Percentiles rank a stretch among this genome's conserved stretches.
Evolutionary conservation across 2,797 vertebrate genomes (phyloP).

Genomic region (Poecilia velifera): DNA sequence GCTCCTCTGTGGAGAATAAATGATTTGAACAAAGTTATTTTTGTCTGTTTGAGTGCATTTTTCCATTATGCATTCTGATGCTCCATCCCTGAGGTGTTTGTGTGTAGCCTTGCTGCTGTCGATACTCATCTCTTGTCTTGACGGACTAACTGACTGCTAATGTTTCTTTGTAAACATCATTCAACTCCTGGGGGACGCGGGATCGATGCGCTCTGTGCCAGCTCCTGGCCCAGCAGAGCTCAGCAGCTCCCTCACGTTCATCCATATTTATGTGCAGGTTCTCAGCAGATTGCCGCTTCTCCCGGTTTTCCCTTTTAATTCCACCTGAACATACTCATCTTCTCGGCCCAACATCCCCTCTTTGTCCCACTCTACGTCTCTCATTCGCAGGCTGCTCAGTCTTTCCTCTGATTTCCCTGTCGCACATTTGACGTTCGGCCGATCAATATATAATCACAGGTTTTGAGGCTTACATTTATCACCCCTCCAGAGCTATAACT

Average conservation of each 20-base stretch:
- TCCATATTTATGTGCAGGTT: constrained; percentile 72
- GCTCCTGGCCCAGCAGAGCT: constrained; percentile 29
- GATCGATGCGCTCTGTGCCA: constrained; percentile 65
- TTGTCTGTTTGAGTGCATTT: constrained; percentile 16
- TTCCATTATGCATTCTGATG: constrained; percentile 23
- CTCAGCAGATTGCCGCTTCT: constrained; percentile 46
- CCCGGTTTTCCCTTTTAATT: constrained; percentile 49
- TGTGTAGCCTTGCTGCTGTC: constrained; percentile 59
- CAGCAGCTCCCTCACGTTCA: constrained; percentile 40
- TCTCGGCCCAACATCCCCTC: constrained; percentile 23
- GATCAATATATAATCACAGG: constrained; percentile 77
- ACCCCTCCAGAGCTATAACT: constrained; percentile 47
- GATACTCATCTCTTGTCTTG: constrained; percentile 68
- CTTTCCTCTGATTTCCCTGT: constrained; percentile 81
- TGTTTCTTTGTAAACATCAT: constrained; percentile 72
- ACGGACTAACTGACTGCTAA: constrained; percentile 71
- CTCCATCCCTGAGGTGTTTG: constrained; percentile 20
- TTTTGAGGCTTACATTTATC: constrained; percentile 71
- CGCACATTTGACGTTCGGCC: constrained; percentile 45
- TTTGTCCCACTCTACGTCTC: constrained; percentile 28
- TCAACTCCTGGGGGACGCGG: constrained; percentile 40
- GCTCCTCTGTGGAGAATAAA: background rate
- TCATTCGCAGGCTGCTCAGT: constrained; percentile 34
- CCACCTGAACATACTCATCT: constrained; percentile 33
- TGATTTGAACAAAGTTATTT: background rate